These are phyloP conservation scores for Aspiorhynchus laticeps DNA, from an alignment of 2,113 vertebrate genomes.

Conservation along the genomic window DNA sequence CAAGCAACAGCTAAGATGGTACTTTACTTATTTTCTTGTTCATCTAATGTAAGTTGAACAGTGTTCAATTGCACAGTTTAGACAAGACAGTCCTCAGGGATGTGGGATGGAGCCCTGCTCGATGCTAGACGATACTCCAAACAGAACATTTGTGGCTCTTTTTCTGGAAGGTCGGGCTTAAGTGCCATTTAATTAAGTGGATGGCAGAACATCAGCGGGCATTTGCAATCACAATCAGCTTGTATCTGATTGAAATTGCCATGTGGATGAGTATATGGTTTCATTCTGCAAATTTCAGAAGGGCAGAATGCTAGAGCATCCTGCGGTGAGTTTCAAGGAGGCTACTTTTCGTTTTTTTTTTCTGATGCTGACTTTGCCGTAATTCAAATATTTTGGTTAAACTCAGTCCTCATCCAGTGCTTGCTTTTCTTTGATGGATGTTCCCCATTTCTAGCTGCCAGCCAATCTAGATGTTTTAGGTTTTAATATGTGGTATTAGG, in stretches of 20 bases:
- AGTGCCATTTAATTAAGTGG: conserved; percentile 38
- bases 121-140: conserved; percentile 40
- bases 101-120: conserved; percentile 24
- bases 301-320: conserved; percentile 38
- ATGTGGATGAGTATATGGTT: conserved; percentile 43
- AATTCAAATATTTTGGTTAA: conserved; percentile 64
- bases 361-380: conserved; percentile 53
- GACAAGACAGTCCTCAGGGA: conserved; percentile 35
- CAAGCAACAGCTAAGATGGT: conserved; percentile 25
- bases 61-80: conserved; percentile 12
- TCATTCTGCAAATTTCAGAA: conserved; percentile 38
- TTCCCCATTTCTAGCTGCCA: conserved; percentile 40
- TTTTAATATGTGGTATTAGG: conserved; percentile 11
- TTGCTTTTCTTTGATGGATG: conserved; percentile 59
- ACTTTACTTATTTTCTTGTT: conserved; percentile 19
- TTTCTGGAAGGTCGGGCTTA: conserved; percentile 7
- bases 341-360: conserved; percentile 32
- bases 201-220: conserved; percentile 5
- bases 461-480: conserved; percentile 16
- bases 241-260: conserved; percentile 27
- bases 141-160: conserved; percentile 42
- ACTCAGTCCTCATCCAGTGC: conserved; percentile 51
- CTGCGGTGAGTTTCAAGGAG: conserved; percentile 60
- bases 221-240: conserved; percentile 32
- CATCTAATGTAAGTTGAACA: conserved; percentile 25